Base-by-base conservation (phyloP, 2,888 invertebrate genomes). In the Unio delphinus region DNA sequence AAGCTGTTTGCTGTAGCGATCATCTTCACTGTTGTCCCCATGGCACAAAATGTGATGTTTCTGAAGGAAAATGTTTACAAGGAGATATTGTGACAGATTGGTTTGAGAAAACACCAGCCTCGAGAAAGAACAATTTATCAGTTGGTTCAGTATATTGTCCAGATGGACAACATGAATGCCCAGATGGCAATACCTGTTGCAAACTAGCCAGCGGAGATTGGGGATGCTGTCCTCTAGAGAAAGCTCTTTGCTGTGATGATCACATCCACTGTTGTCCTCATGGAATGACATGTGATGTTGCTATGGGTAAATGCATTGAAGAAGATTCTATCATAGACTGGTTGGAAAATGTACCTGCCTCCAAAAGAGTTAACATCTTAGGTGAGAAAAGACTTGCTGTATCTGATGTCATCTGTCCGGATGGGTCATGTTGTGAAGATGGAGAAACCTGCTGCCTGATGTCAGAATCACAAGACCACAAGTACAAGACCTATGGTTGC, bases 211-310 rank as follows among this genome's bases (percentile, higher is more conserved):
- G 8, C 1, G 63, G 68, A 34, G 15, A 57, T 57, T 68, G 61
- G 55, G 56, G 56, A n/a, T 68, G 68, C 45, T 63, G 68, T 63
- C 68, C 68, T n/a, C 1, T 34, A n/a, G 30, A 30, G 3, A 56
- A 57, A 23, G 87, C 86, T 45, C 78, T 81, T 8, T 89, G 88
- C 66, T 88, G 88, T 75, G 60, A 67, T 28, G 88, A 89, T 70
- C 68, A 76, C 7, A 30, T 78, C 17, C 72, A 75, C 64, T 73
- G 72, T 71, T 89, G 89, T 76, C 87, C 83, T 7, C 23, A 73
- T 56, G 81, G 82, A 45, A 73, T 78, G 70, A 76, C 72, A n/a
- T 84, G 87, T 82, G 76, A 87, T 69, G 74, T 78, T 4, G 26
- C 56, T 55, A 1, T 8, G 15, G 76, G 76, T 20, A 74, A 69